phyloP scores from a whole-genome alignment of 2,797 vertebrate genomes.

The Selene dorsalis region DNA sequence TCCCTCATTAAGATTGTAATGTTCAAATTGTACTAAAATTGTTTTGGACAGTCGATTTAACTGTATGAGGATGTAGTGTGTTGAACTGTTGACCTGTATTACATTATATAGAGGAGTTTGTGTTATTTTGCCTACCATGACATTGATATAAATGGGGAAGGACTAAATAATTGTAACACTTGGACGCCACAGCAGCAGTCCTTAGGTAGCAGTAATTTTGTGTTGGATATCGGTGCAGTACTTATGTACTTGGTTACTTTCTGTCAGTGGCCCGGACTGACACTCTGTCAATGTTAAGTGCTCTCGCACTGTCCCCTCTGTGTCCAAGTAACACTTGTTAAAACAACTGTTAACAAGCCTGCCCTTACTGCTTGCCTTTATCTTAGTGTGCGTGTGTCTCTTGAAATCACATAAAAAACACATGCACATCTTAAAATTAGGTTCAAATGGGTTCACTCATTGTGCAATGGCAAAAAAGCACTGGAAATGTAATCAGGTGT shows the following conservation, averaged over 20 bases:
- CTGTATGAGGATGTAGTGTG: too few species aligned
- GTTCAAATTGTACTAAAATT: too few species aligned
- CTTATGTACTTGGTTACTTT: conserved; percentile 8
- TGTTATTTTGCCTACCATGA: too few species aligned
- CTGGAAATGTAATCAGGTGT: conserved; percentile 72
- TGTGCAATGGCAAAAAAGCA: conserved; percentile 42
- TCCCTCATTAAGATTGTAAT: too few species aligned
- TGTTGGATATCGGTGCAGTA: not conserved
- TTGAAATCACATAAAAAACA: conserved; percentile 36
- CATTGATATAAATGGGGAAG: too few species aligned
- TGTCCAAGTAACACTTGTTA: conserved; percentile 59
- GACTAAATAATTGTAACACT: too few species aligned
- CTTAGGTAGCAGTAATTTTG: too few species aligned
- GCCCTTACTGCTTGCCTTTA: conserved; percentile 33
- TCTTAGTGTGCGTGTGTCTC: conserved; percentile 33
- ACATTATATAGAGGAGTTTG: too few species aligned
- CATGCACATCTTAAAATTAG: conserved; percentile 26
- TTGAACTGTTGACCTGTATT: too few species aligned
- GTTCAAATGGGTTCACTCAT: conserved; percentile 63
- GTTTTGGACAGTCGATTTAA: too few species aligned
- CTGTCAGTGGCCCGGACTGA: not conserved
- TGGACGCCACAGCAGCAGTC: too few species aligned
- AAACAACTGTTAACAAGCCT: conserved; percentile 50
- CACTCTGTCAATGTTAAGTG: conserved; percentile 13
- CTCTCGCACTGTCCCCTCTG: conserved; percentile 51